phyloP scores from a whole-genome alignment of 2,797 vertebrate species.

The Melanotaenia maccullochi region DNA sequence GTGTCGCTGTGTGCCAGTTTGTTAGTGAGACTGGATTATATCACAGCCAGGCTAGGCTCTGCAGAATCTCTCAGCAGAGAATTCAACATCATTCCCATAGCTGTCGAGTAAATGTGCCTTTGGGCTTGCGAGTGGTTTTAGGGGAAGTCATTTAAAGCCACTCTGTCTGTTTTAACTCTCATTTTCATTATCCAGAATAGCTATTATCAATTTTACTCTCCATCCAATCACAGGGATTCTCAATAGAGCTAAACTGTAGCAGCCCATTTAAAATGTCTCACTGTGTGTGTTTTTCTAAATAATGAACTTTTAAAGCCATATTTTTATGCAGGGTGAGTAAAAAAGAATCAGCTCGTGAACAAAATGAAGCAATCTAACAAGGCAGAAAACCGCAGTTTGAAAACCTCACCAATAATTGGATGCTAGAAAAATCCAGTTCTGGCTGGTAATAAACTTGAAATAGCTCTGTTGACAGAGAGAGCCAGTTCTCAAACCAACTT shows the following conservation, averaged over 20 bases:
- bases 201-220: slow-evolving; percentile 17
- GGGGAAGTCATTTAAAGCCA: slow-evolving; percentile 14
- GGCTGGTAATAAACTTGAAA: neutral
- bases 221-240: neutral
- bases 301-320: neutral
- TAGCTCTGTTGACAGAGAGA: too few relatives aligned
- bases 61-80: slow-evolving; percentile 14
- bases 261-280: neutral
- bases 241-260: neutral
- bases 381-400: neutral
- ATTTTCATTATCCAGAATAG: neutral
- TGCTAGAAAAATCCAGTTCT: slow-evolving; percentile 1
- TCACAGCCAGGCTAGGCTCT: slow-evolving; percentile 11
- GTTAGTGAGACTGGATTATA: slow-evolving; percentile 16
- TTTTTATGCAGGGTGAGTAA: neutral
- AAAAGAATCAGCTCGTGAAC: neutral
- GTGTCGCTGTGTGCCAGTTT: slow-evolving; percentile 4
- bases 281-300: neutral
- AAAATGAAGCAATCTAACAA: neutral
- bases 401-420: neutral
- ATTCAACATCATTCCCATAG: slow-evolving; percentile 28
- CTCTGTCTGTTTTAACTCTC: slow-evolving; percentile 7
- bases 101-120: slow-evolving; percentile 26
- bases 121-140: neutral
- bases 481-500: neutral